phyloP scores from a whole-genome alignment of 2,888 invertebrate species.

The Creontiades dilutus region DNA sequence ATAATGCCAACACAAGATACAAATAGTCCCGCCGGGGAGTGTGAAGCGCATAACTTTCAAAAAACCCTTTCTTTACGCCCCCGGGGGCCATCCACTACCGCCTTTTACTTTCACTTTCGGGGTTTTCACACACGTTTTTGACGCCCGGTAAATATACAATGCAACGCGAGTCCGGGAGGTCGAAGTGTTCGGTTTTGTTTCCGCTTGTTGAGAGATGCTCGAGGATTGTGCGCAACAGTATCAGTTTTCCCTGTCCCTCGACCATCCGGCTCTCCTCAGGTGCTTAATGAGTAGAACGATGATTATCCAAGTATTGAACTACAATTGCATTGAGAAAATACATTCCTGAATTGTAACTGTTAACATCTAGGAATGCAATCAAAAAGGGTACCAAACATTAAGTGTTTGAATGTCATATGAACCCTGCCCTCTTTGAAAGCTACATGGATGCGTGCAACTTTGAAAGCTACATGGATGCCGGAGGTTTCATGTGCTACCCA shows the following conservation, averaged over 20 bases:
- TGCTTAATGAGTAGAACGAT: too few relatives aligned
- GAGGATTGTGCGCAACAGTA: neutral
- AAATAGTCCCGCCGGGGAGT: constrained; percentile 42
- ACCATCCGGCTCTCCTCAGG: too few relatives aligned
- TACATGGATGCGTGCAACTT: too few relatives aligned
- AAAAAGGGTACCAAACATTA: too few relatives aligned
- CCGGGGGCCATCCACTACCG: constrained; percentile 11
- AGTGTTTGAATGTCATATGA: too few relatives aligned
- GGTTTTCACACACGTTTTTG: constrained; percentile 26
- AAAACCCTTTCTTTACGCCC: constrained; percentile 57
- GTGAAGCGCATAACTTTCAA: constrained; percentile 50
- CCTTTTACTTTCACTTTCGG: constrained; percentile 60
- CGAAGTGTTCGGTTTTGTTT: neutral
- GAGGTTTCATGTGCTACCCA: too few relatives aligned
- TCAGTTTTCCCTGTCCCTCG: neutral
- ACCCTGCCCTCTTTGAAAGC: too few relatives aligned
- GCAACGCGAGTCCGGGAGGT: constrained; percentile 6
- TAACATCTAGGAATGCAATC: too few relatives aligned
- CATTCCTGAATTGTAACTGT: too few relatives aligned
- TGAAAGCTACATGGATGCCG: too few relatives aligned
- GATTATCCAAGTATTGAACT: neutral
- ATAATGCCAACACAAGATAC: constrained; percentile 45
- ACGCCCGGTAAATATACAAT: neutral
- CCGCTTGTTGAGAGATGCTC: neutral
- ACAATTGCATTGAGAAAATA: too few relatives aligned